Evolutionary conservation across 1,140 invertebrate species (phyloP), one percentile per base, ranked within the genome.

Genomic region (Eriocheir sinensis): DNA sequence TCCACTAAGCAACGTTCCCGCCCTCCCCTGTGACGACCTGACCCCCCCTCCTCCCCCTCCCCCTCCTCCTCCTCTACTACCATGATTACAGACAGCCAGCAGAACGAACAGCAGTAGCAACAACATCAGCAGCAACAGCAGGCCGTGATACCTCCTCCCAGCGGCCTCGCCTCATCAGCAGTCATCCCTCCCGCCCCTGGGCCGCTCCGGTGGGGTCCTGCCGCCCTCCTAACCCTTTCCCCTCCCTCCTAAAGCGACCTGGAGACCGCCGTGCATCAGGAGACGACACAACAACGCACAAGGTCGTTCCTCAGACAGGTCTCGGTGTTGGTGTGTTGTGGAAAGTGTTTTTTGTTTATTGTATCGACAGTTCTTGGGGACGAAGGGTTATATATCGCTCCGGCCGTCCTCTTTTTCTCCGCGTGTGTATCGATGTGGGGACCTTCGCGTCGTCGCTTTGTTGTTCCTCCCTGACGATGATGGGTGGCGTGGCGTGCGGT

Each of bases 161-260:
- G 44, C 38, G 41, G 85, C 41, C 85, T 88, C 85, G 38, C 85
- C 34, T 88, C 85, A 30, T 41, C 85, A 88, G 85, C 38, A 88
- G 38, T 44, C 38, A 30, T 27, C 85, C 81, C 81, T 41, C 81
- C 38, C 81, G 38, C 81, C 38, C 81, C 81, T 21, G 60, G 60
- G n/a, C 60, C 27, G 60, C 60, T 72, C 17, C 60, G 60, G 60
- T 21, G 27, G 60, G 60, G 60, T 72, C 60, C 60, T 72, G n/a
- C 60, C 60, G 21, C 60, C 60, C n/a, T n/a, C n/a, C n/a, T n/a
- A n/a, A n/a, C n/a, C n/a, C n/a, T n/a, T n/a, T n/a, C n/a, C n/a
- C n/a, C n/a, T n/a, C n/a, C n/a, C n/a, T n/a, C n/a, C 60, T n/a
- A 8, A 72, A n/a, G n/a, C 60, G 60, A 72, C 60, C 60, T n/a